phyloP scores from a whole-genome alignment of 2,888 invertebrate species.

The Drosophila neonasuta region DNA sequence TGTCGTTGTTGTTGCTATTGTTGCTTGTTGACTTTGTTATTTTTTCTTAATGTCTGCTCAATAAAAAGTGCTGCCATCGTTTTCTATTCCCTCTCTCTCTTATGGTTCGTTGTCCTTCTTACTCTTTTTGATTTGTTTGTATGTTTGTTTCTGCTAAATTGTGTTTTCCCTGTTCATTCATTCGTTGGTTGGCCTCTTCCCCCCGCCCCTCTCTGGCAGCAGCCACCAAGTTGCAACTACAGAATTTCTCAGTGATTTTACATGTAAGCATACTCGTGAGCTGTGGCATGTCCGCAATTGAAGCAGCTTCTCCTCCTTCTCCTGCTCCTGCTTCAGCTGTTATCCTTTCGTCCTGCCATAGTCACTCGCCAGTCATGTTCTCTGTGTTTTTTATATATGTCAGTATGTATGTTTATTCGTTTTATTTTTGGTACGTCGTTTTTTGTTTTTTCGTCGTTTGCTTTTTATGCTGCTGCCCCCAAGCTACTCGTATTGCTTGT shows the following conservation, averaged over 20 bases:
- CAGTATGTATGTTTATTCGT: constrained; percentile 41
- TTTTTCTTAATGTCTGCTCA: constrained; percentile 78
- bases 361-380: constrained; percentile 12
- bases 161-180: constrained; percentile 80
- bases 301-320: constrained; percentile 43
- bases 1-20: constrained; percentile 45
- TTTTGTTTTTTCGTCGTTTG: constrained; percentile 21
- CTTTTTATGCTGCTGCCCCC: constrained; percentile 35
- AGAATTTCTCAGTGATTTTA: constrained; percentile 78
- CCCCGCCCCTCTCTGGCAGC: not conserved
- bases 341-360: constrained; percentile 10
- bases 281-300: constrained; percentile 80
- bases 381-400: constrained; percentile 20
- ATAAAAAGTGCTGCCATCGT: constrained; percentile 67
- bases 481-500: constrained; percentile 46
- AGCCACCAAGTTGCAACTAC: constrained; percentile 24
- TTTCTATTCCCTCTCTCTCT: constrained; percentile 39
- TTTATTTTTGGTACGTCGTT: constrained; percentile 21
- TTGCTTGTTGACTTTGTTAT: constrained; percentile 73
- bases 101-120: constrained; percentile 27
- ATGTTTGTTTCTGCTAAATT: constrained; percentile 74
- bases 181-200: constrained; percentile 56
- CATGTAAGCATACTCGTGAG: constrained; percentile 80
- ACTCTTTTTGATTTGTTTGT: constrained; percentile 62
- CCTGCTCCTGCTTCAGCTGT: not conserved